phyloP scores from a whole-genome alignment of 2,113 vertebrate genomes.

The Gymnobelideus leadbeateri region DNA sequence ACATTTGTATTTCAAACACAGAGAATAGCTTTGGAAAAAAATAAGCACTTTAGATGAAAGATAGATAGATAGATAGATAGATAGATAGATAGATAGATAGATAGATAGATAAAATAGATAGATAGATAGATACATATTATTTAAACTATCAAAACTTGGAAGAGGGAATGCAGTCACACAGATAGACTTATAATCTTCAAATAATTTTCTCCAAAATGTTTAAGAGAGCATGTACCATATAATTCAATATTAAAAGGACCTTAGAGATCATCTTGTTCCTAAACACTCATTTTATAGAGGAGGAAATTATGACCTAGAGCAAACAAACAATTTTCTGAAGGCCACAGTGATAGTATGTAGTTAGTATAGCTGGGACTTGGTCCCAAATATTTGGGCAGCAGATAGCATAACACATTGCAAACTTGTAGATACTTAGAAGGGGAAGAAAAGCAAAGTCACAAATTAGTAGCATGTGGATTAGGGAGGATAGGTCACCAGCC shows the following conservation, averaged over 20 bases:
- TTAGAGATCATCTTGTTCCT: background rate
- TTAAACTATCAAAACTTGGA: too few relatives aligned
- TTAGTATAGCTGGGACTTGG: background rate
- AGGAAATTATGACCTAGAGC: background rate
- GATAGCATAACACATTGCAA: background rate
- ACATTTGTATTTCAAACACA: background rate
- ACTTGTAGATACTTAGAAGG: background rate
- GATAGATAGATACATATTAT: background rate
- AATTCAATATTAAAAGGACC: background rate
- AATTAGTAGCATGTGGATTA: background rate
- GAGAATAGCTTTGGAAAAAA: background rate
- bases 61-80: background rate
- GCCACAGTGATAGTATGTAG: background rate
- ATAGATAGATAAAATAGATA: background rate
- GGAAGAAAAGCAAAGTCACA: background rate
- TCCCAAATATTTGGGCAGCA: background rate
- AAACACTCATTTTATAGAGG: background rate
- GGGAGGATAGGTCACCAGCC: background rate
- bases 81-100: background rate
- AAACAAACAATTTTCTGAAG: background rate
- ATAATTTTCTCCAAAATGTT: background rate
- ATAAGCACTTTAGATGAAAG: background rate
- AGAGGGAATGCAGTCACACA: background rate
- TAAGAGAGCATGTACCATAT: background rate
- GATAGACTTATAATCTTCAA: background rate